Base-by-base conservation (phyloP, 2,888 invertebrate species). In the Epinotia demarniana region DNA sequence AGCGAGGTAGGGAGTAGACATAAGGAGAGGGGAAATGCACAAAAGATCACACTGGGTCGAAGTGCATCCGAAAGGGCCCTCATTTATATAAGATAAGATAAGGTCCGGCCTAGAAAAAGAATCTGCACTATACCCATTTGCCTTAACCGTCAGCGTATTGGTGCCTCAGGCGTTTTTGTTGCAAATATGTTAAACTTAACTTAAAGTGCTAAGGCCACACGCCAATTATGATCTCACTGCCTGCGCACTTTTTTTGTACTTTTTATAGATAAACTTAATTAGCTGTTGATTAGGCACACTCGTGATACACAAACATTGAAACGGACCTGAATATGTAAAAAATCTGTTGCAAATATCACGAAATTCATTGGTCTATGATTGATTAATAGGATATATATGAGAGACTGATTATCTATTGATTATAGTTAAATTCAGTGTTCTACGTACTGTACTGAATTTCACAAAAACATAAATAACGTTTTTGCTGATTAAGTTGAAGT, bases 281-380 rank as follows among this genome's bases (percentile, higher is more conserved):
- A 68, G 39, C 67, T 53, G 23, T 18, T 70, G 53, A 68, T 68
- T 68, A 67, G 49, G 27, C 61, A 23, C 12, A 67, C 62, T 62
- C 68, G 67, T 73, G 73, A 73, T 73, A 55, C 12, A 46, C 3
- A 70, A 27, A 70, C 46, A 72, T 23, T 13, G 18, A 6, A 67
- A 68, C 43, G 43, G 27, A 57, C 9, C 60, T 23, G 27, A 63
- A 55, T 16, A 13, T 16, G 39, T 62, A 19, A 71, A 55, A 62
- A 71, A 27, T 3, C 3, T n/a, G 13, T 43, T 64, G 0, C 23
- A 16, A 61, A 33, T 43, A 53, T 71, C 55, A 62, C 53, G 71
- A 53, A 33, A 58, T 63, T 57, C n/a, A 33, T 43, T 46, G 23
- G 4, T 57, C 9, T 39, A 16, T 71, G 55, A 71, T 62, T 71